Evolutionary conservation across 2,113 vertebrate species (phyloP).

Genomic region (Smithornis capensis): DNA sequence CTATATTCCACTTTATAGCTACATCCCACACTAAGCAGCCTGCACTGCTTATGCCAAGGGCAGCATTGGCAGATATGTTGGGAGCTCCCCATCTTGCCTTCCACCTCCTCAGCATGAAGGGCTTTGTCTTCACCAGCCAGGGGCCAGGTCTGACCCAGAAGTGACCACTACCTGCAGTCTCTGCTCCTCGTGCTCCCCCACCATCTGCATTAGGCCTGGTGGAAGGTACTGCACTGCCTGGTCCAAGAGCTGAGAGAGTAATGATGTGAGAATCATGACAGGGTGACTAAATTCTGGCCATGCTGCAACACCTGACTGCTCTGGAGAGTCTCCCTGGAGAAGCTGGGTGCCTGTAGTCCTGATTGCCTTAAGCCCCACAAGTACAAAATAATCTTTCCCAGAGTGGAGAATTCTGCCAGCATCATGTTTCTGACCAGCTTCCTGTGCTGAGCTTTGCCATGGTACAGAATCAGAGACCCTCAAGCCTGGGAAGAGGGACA

Average conservation of each 20-base stretch:
- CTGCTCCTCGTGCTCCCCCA: not conserved
- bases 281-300: not conserved
- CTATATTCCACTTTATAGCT: not conserved
- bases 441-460: not conserved
- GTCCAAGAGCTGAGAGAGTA: not conserved
- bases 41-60: not conserved
- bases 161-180: not conserved
- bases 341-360: not conserved
- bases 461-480: not conserved
- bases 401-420: not conserved
- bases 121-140: not conserved
- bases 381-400: not conserved
- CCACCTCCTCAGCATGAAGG: not conserved
- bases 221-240: not conserved
- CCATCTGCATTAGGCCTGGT: not conserved
- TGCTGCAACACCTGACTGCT: not conserved
- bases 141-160: not conserved
- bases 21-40: not conserved
- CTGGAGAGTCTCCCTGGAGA: not conserved
- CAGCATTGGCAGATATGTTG: not conserved
- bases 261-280: not conserved
- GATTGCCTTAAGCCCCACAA: not conserved
- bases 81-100: not conserved
- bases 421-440: not conserved
- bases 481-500: not conserved